phyloP scores from a whole-genome alignment of 2,113 vertebrate genomes.

The Oreochromis spilurus region DNA sequence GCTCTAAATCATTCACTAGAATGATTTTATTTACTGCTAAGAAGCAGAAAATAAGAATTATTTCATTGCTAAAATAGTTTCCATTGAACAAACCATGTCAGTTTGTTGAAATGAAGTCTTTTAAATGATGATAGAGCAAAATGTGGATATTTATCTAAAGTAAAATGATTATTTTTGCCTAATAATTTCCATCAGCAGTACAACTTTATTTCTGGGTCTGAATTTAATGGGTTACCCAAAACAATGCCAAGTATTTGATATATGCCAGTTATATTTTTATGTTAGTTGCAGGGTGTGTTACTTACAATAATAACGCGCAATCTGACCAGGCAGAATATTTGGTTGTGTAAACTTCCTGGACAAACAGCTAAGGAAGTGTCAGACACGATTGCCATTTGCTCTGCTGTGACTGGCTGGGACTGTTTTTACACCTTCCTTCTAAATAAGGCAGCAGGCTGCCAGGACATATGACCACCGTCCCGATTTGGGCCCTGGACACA shows the following conservation, averaged over 20 bases:
- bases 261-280: constrained; percentile 21
- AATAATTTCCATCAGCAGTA: not conserved
- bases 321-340: constrained; percentile 54
- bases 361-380: constrained; percentile 71
- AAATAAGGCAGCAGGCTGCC: constrained; percentile 83
- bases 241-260: constrained; percentile 12
- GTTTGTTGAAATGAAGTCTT: not conserved
- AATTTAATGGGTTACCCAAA: not conserved
- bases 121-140: not conserved
- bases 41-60: not conserved
- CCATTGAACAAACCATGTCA: not conserved
- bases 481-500: constrained; percentile 77
- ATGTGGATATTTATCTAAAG: not conserved
- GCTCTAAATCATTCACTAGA: not conserved
- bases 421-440: constrained; percentile 87
- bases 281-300: constrained; percentile 2
- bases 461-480: constrained; percentile 74
- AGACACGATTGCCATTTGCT: constrained; percentile 76
- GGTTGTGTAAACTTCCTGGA: constrained; percentile 64
- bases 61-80: not conserved
- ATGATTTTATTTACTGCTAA: not conserved
- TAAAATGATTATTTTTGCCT: not conserved
- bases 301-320: constrained; percentile 52
- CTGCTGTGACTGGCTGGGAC: constrained; percentile 71
- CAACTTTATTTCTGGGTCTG: not conserved